Conservation (phyloP, 2,888 invertebrate species). For the Spatulosminthurus flaviceps region DNA sequence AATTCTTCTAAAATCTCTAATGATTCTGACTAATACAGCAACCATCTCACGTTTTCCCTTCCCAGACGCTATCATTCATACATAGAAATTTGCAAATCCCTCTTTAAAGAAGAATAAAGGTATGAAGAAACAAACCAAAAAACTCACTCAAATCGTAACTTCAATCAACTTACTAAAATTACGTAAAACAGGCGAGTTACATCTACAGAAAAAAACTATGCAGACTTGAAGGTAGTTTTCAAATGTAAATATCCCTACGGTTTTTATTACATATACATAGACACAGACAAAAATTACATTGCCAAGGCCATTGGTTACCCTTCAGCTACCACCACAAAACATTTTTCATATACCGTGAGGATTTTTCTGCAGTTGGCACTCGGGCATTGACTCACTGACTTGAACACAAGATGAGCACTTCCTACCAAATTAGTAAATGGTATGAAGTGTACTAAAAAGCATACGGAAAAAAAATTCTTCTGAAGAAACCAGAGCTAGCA, state of each 20-base stretch:
- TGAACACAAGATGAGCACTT: neutral
- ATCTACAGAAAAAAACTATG: no score
- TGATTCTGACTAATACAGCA: neutral
- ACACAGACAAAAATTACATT: neutral
- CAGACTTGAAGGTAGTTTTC: neutral
- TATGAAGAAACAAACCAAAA: no score
- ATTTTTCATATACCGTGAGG: neutral
- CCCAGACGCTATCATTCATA: no score
- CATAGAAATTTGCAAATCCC: no score
- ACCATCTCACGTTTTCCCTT: slow-evolving; percentile 12
- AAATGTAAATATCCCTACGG: neutral
- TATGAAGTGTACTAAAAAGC: neutral
- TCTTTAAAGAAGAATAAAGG: no score
- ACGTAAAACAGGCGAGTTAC: no score
- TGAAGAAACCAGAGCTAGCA: no score
- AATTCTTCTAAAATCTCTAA: neutral
- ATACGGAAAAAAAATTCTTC: no score
- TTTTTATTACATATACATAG: neutral
- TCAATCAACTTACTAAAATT: no score
- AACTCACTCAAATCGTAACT: no score
- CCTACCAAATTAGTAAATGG: neutral
- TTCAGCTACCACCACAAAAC: slow-evolving; percentile 15
- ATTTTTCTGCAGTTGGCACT: no score
- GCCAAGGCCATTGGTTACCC: slow-evolving; percentile 34
- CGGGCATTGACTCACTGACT: slow-evolving; percentile 1